Evolutionary conservation across 2,113 vertebrate species (phyloP).

Genomic region (Albula glossodonta): DNA sequence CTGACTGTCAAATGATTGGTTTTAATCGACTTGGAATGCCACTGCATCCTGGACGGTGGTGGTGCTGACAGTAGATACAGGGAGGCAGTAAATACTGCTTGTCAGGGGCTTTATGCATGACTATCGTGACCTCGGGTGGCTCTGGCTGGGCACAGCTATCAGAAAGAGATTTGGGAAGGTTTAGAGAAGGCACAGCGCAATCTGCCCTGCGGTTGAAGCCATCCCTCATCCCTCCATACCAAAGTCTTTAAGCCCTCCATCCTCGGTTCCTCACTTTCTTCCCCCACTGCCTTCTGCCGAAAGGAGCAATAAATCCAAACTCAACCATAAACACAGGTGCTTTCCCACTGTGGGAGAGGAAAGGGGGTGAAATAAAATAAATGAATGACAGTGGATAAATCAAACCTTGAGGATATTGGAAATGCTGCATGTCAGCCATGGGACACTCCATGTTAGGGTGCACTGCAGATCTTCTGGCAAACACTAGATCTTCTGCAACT

Average conservation of each 20-base stretch:
- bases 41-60: neutral
- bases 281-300: neutral
- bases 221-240: neutral
- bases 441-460: neutral
- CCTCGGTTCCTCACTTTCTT: neutral
- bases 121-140: neutral
- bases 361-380: neutral
- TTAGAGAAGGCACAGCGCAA: neutral
- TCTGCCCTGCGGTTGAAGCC: too few relatives aligned
- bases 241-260: neutral
- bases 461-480: neutral
- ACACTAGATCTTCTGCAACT: neutral
- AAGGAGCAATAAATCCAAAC: neutral
- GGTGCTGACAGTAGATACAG: neutral
- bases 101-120: neutral
- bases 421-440: neutral
- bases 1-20: neutral
- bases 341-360: neutral
- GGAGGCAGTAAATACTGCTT: neutral
- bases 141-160: neutral
- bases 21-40: neutral
- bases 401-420: neutral
- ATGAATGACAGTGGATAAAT: neutral
- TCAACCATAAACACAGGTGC: neutral
- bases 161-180: too few relatives aligned